phyloP scores from a whole-genome alignment of 2,888 invertebrate genomes.

The Phania funesta region DNA sequence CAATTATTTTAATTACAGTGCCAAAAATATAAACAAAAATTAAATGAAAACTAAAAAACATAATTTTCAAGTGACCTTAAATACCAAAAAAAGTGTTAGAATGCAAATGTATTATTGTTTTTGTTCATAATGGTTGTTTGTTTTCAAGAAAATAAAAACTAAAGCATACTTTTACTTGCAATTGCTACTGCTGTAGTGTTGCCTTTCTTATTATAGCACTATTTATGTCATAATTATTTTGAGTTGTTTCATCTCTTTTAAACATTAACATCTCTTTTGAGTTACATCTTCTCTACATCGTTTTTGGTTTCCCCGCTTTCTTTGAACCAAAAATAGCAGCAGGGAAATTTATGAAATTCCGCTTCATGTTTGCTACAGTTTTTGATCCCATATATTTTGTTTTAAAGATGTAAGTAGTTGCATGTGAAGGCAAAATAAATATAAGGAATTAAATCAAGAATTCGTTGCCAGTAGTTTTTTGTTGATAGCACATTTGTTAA shows the following conservation, averaged over 20 bases:
- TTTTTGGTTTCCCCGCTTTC: not conserved
- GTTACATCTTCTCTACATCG: not conserved
- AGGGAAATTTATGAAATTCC: slow-evolving; percentile 56
- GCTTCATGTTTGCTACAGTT: slow-evolving; percentile 35
- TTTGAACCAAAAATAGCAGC: not conserved
- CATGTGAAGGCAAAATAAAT: slow-evolving; percentile 53
- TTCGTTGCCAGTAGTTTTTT: slow-evolving; percentile 47
- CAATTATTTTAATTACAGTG: slow-evolving; percentile 30
- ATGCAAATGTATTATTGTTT: not conserved
- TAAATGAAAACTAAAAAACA: not conserved
- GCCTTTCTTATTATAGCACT: slow-evolving; percentile 6
- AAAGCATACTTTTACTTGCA: slow-evolving; percentile 40
- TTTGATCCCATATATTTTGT: not conserved
- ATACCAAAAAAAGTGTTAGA: slow-evolving; percentile 21
- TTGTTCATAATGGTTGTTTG: not conserved
- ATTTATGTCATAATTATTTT: slow-evolving; percentile 44
- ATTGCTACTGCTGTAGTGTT: not conserved
- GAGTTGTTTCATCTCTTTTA: slow-evolving; percentile 48
- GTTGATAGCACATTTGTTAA: slow-evolving; percentile 61
- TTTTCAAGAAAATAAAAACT: slow-evolving; percentile 15
- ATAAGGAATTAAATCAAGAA: slow-evolving; percentile 2
- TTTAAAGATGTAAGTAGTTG: slow-evolving; percentile 19
- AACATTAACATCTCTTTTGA: slow-evolving; percentile 38
- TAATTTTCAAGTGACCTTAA: slow-evolving; percentile 36
- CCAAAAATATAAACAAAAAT: not conserved